phyloP scores from a whole-genome alignment of 2,797 vertebrate species.

The Esox lucius region DNA sequence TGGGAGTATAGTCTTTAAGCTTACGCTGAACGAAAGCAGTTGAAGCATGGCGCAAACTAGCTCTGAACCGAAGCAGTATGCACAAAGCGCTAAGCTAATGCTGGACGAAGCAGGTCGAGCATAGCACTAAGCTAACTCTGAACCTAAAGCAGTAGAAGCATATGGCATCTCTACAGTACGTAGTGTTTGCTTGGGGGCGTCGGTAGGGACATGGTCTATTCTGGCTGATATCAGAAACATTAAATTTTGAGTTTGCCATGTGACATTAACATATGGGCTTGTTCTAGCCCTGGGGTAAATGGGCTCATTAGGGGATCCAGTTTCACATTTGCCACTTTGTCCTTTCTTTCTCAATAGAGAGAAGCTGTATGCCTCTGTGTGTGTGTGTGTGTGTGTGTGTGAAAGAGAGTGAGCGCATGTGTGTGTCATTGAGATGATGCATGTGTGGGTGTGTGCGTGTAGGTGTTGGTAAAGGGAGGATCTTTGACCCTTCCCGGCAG shows the following conservation, averaged over 20 bases:
- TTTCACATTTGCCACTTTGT: neutral
- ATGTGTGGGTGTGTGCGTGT: slow-evolving; percentile 27
- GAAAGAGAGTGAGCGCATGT: slow-evolving; percentile 3
- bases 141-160: neutral
- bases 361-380: slow-evolving; percentile 7
- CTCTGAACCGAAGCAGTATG: neutral
- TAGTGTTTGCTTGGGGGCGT: neutral
- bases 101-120: neutral
- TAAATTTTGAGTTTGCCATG: slow-evolving; percentile 59
- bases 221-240: slow-evolving; percentile 34
- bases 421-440: slow-evolving; percentile 29
- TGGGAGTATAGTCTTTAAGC: neutral
- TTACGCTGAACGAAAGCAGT: neutral
- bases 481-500: slow-evolving; percentile 31
- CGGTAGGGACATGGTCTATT: slow-evolving; percentile 25
- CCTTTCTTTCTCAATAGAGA: neutral
- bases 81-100: neutral
- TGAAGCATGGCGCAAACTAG: neutral
- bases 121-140: neutral
- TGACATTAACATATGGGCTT: slow-evolving; percentile 57
- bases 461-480: slow-evolving; percentile 42
- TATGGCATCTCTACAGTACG: neutral
- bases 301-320: neutral
- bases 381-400: neutral
- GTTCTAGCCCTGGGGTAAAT: slow-evolving; percentile 42